phyloP scores from a whole-genome alignment of 1,140 invertebrate species.

The Diprion similis region DNA sequence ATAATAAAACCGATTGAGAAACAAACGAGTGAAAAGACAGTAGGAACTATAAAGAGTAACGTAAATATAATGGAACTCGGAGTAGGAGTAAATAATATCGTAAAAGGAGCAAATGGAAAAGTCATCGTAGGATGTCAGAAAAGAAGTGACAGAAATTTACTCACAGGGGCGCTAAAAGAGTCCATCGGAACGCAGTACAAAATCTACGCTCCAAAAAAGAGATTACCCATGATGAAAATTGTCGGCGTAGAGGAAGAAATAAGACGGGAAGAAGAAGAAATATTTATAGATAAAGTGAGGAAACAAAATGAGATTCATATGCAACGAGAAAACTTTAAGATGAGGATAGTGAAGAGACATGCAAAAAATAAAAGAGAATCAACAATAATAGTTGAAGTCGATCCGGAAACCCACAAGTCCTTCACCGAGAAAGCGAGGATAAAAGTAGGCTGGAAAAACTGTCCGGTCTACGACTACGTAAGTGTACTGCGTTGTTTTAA shows the following conservation, averaged over 20 bases:
- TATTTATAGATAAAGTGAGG: conserved; percentile 11
- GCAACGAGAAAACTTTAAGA: conserved; percentile 5
- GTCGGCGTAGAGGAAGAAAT: conserved; percentile 17
- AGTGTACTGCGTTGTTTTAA: conserved; percentile 27
- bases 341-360: conserved; percentile 16
- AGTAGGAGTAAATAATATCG: conserved; percentile 21
- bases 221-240: conserved; percentile 20
- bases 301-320: conserved; percentile 16
- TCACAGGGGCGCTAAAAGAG: conserved; percentile 14
- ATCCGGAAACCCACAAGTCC: conserved; percentile 18
- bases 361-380: neutral
- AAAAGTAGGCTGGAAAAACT: conserved; percentile 26
- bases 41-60: conserved; percentile 1
- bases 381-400: conserved; percentile 19
- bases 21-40: conserved; percentile 14
- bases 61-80: conserved; percentile 13
- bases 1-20: conserved; percentile 16
- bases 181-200: conserved; percentile 12
- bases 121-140: conserved; percentile 14
- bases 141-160: neutral
- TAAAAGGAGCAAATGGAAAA: conserved; percentile 11
- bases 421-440: conserved; percentile 18
- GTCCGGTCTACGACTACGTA: conserved; percentile 23
- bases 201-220: conserved; percentile 10
- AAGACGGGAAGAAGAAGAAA: neutral